Evolutionary conservation across 2,888 invertebrate species (phyloP).

Genomic region (Agrotis puta): DNA sequence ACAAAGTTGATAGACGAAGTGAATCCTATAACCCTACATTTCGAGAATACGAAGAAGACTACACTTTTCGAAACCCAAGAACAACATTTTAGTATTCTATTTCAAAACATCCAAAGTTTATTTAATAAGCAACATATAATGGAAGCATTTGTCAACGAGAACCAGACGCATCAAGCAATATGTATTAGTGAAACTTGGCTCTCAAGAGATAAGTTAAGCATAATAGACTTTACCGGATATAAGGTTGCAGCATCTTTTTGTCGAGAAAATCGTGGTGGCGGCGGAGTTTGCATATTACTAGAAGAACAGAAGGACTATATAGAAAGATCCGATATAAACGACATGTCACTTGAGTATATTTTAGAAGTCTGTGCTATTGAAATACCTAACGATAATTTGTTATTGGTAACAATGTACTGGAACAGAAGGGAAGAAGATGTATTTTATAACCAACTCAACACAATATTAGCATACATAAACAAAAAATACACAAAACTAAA

Average conservation of each 20-base stretch:
- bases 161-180: conserved; percentile 6
- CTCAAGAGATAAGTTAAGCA: conserved; percentile 7
- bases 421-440: not conserved
- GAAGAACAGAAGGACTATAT: too few relatives aligned
- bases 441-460: not conserved
- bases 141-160: conserved; percentile 15
- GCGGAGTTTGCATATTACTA: conserved; percentile 3
- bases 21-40: not conserved
- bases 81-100: conserved; percentile 10
- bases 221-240: conserved; percentile 5
- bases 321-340: too few relatives aligned
- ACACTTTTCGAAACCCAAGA: not conserved
- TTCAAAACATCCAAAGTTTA: conserved; percentile 23
- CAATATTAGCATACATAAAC: not conserved
- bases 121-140: conserved; percentile 27
- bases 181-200: conserved; percentile 27
- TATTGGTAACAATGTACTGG: conserved; percentile 1
- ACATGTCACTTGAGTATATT: too few relatives aligned
- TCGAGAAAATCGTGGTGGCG: conserved; percentile 9
- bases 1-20: not conserved
- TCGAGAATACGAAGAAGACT: not conserved
- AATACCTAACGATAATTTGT: not conserved
- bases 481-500: too few relatives aligned
- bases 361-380: too few relatives aligned
- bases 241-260: conserved; percentile 12